Percentiles rank a stretch among this genome's conserved stretches.
These are phyloP conservation scores for Potorous gilbertii DNA, from an alignment of 2,797 vertebrate species.

Conservation along the genomic window DNA sequence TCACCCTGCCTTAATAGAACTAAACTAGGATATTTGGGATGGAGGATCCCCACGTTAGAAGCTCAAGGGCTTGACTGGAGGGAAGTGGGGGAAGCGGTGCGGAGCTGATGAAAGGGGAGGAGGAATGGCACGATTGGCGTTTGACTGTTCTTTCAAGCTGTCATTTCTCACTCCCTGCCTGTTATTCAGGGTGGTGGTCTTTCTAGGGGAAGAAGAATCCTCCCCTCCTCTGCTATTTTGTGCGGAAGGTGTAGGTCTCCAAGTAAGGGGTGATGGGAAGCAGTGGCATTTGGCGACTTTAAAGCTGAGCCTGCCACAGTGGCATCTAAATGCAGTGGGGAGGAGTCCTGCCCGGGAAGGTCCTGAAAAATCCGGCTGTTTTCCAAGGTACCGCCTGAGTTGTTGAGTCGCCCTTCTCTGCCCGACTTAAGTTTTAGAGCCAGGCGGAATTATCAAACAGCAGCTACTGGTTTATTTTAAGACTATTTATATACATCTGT, in stretches of 20 bases:
- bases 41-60: not conserved
- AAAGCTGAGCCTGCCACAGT: not conserved
- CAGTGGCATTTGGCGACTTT: not conserved
- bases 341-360: not conserved
- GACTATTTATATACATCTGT: constrained; percentile 24
- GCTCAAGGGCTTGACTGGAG: not conserved
- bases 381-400: not conserved
- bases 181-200: not conserved
- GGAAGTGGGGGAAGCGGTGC: not conserved
- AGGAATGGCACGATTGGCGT: not conserved
- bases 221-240: not conserved
- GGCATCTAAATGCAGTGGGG: not conserved
- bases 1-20: not conserved
- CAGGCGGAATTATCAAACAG: not conserved
- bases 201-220: not conserved
- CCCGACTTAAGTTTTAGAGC: not conserved
- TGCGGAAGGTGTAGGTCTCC: not conserved
- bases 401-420: not conserved
- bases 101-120: not conserved
- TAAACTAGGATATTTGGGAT: not conserved
- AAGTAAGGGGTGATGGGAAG: not conserved
- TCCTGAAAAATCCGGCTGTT: not conserved
- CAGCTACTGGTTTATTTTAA: not conserved
- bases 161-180: not conserved
- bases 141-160: not conserved